Evolutionary conservation across 1,140 invertebrate species (phyloP).

Genomic region (Heliconius hermathena): DNA sequence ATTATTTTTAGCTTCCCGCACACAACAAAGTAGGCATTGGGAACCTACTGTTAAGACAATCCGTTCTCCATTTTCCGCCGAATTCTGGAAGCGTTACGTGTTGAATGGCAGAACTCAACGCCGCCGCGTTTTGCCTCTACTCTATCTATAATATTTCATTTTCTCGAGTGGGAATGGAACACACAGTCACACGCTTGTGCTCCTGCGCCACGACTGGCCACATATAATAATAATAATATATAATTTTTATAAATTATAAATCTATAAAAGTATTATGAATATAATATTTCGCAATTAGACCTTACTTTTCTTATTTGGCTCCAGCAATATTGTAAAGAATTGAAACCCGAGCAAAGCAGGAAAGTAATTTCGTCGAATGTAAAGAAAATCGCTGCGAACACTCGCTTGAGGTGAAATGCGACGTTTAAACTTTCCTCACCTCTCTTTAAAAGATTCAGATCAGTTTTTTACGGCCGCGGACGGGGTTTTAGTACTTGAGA

Average conservation of each 20-base stretch:
- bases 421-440: constrained; percentile 14
- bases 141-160: no score
- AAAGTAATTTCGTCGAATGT: constrained; percentile 17
- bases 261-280: neutral
- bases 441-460: constrained; percentile 16
- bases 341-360: neutral
- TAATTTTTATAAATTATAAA: neutral
- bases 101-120: no score
- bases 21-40: no score
- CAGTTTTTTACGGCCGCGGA: neutral
- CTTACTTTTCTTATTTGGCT: neutral
- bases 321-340: neutral
- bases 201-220: no score
- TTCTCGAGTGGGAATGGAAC: no score
- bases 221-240: neutral
- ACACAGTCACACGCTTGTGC: no score
- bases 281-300: neutral
- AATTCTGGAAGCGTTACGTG: no score
- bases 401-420: constrained; percentile 12
- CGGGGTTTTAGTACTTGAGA: neutral
- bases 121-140: no score
- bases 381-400: constrained; percentile 16
- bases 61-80: no score
- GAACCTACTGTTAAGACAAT: no score
- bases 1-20: no score